Base-by-base conservation (phyloP, 2,113 vertebrate genomes). In the Cricetomys ansorgei region DNA sequence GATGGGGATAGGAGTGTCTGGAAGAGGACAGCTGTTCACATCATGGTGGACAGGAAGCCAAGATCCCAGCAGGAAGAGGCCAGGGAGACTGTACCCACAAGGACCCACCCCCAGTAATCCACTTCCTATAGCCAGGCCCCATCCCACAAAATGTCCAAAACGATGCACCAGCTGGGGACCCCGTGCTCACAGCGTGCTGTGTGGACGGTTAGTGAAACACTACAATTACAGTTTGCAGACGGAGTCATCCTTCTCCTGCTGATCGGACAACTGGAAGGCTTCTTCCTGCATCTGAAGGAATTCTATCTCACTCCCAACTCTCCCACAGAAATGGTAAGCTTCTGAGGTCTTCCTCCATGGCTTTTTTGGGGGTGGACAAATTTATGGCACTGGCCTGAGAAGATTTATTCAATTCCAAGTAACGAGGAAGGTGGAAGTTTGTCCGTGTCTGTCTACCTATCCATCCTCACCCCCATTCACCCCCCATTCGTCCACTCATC, bases 221-320 rank as follows among this genome's bases (percentile, higher is more conserved):
- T 40, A 73, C 86, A 31, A 37, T 53, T 97, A 45, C 10, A 99
- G 99, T 99, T 99, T 98, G 98, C 99, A 98, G 99, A 99, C 59
- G 99, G 99, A 0, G 99, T 99, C 88, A 99, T 99, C 96, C 96
- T 99, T 43, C 99, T 99, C 55, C 96, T 99, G 98, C 97, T 99
- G 97, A 99, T 99, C 19, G 99, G 99, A 97, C 99, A 99, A 86
- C 98, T 99, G 79, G 99, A 99, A 67, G 99, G 99, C 40, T 99
- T 99, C 98, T 99, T 99, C 97, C 94, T 99, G 96, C 99, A 99
- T 37, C 97, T 99, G 29, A 98, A 96, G 93, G 97, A 99, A 53
- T 99, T 99, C 98, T 98, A 98, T 97, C 98, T 99, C 97, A 99
- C 97, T 15, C 99, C 99, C 5, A 95, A 92, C 94, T 98, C 95